A percentile compares a stretch with the other conserved stretches of the same genome.
These are phyloP conservation scores for Poliocrania exsul DNA, from an alignment of 2,797 vertebrate genomes.

Conservation along the genomic window DNA sequence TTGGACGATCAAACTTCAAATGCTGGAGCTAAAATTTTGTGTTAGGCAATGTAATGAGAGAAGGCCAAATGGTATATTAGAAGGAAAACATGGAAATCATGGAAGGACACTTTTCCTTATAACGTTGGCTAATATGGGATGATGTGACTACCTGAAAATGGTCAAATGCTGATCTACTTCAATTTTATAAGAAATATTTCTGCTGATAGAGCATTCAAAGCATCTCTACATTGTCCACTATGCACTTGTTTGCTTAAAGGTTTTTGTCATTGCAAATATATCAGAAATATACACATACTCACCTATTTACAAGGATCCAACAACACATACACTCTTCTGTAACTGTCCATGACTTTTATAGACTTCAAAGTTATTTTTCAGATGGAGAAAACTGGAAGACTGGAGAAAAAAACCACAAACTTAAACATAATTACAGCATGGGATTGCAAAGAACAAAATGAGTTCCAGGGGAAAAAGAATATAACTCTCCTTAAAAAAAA, in stretches of 20 bases:
- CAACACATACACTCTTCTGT: background rate
- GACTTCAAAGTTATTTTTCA: background rate
- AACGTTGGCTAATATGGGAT: background rate
- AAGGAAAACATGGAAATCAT: background rate
- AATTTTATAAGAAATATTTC: background rate
- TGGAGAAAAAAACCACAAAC: background rate
- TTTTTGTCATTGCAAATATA: background rate
- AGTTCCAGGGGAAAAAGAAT: background rate
- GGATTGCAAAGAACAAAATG: background rate
- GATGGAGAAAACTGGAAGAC: background rate
- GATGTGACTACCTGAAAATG: background rate
- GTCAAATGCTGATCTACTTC: background rate
- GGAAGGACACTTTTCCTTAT: background rate
- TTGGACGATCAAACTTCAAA: background rate
- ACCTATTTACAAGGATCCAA: background rate
- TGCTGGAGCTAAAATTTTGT: background rate
- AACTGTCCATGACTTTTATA: background rate
- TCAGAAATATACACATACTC: background rate
- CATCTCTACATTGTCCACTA: background rate
- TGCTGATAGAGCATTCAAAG: background rate
- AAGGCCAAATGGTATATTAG: background rate
- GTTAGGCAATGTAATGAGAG: background rate
- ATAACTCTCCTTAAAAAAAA: background rate
- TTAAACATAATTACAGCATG: background rate
- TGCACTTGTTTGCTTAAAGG: background rate